phyloP scores from a whole-genome alignment of 1,140 invertebrate genomes.

The Myzus persicae region DNA sequence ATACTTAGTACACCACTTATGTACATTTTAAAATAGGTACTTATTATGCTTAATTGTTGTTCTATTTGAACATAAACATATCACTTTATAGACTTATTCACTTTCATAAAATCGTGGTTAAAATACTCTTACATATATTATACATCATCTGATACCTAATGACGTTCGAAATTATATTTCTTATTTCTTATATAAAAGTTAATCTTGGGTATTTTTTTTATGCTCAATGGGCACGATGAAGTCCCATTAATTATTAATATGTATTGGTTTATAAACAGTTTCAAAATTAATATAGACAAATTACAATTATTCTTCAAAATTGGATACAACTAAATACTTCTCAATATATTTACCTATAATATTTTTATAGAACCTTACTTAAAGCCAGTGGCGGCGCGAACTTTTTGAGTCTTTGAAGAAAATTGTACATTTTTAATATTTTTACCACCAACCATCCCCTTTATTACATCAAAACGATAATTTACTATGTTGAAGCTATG shows the following conservation, averaged over 20 bases:
- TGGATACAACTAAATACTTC: background rate
- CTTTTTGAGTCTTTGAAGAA: no score
- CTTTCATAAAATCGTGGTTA: background rate
- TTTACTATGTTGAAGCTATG: no score
- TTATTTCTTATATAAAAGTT: background rate
- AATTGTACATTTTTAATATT: no score
- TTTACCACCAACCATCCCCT: no score
- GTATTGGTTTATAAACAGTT: background rate
- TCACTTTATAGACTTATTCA: background rate
- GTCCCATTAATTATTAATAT: background rate
- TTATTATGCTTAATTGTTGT: background rate
- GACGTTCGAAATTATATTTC: background rate
- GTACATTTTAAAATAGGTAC: no score
- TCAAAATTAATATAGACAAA: background rate
- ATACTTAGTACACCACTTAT: background rate
- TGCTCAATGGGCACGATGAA: background rate
- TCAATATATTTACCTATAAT: background rate
- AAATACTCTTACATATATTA: background rate
- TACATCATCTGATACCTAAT: background rate
- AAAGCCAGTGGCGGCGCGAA: no score
- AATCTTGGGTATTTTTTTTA: constrained; percentile 22
- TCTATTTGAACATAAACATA: background rate
- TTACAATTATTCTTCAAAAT: background rate
- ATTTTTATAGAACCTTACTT: background rate
- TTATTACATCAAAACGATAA: no score